Conservation (phyloP, 1,140 invertebrate genomes). For the Drosophila asahinai region DNA sequence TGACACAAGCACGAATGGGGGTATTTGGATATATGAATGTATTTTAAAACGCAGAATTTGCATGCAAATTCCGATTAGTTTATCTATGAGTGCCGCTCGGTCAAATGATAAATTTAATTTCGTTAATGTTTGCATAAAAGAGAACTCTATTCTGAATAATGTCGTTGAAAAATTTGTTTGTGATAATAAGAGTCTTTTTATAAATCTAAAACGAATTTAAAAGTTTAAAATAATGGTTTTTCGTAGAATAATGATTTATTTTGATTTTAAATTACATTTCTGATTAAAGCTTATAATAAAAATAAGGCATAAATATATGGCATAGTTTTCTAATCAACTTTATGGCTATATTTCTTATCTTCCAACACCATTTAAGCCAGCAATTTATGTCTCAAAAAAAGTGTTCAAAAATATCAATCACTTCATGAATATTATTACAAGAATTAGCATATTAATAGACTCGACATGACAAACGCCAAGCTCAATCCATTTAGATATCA, state of each 20-base stretch:
- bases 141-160: not conserved
- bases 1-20: not conserved
- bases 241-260: too few species aligned
- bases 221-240: too few species aligned
- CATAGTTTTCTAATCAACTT: too few species aligned
- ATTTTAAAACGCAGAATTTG: conserved; percentile 9
- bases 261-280: too few species aligned
- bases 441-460: conserved; percentile 5
- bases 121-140: conserved; percentile 1
- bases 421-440: not conserved
- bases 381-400: not conserved
- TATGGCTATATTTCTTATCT: too few species aligned
- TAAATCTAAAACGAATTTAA: not conserved
- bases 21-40: not conserved
- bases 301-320: too few species aligned
- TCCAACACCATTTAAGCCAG: too few species aligned
- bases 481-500: conserved; percentile 25
- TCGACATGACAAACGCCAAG: too few species aligned
- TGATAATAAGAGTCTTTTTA: not conserved
- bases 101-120: conserved; percentile 19
- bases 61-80: conserved; percentile 28
- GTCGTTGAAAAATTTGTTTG: not conserved
- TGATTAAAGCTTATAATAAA: too few species aligned
- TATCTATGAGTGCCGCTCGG: conserved; percentile 29
- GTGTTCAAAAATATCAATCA: not conserved